A percentile compares a stretch with the other conserved stretches of the same genome.
Conservation (phyloP, 2,888 invertebrate species). For the Tetragonula carbonaria region DNA sequence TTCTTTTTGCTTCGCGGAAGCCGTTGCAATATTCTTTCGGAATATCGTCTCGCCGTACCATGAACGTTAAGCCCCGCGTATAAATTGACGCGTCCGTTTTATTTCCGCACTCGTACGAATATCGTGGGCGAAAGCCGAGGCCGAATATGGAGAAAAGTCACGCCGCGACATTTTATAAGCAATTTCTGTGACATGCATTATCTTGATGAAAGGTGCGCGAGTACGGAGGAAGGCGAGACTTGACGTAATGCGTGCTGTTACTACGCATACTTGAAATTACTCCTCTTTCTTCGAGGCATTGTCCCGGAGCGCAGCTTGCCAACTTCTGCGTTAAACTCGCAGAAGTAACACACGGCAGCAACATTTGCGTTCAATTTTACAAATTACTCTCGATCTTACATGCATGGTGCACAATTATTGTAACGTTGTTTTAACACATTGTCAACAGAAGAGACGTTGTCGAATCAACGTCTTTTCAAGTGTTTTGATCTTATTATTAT, state of each 20-base stretch:
- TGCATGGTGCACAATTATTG: too few relatives aligned
- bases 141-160: background rate
- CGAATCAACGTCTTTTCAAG: too few relatives aligned
- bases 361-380: background rate
- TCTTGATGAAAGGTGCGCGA: constrained; percentile 24
- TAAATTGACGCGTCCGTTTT: constrained; percentile 6
- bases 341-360: background rate
- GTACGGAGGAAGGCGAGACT: constrained; percentile 10
- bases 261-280: constrained; percentile 22
- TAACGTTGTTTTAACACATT: background rate
- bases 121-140: too few relatives aligned
- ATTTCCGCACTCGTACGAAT: background rate
- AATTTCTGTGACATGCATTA: constrained; percentile 29
- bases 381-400: background rate
- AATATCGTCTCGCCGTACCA: background rate
- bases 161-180: constrained; percentile 15
- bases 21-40: background rate
- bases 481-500: too few relatives aligned
- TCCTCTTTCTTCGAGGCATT: background rate
- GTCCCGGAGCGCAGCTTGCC: background rate
- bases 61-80: background rate
- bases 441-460: too few relatives aligned
- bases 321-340: background rate
- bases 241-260: constrained; percentile 15
- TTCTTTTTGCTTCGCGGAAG: background rate